Conservation (phyloP, 2,888 invertebrate genomes). For the Caenorhabditis japonica region DNA sequence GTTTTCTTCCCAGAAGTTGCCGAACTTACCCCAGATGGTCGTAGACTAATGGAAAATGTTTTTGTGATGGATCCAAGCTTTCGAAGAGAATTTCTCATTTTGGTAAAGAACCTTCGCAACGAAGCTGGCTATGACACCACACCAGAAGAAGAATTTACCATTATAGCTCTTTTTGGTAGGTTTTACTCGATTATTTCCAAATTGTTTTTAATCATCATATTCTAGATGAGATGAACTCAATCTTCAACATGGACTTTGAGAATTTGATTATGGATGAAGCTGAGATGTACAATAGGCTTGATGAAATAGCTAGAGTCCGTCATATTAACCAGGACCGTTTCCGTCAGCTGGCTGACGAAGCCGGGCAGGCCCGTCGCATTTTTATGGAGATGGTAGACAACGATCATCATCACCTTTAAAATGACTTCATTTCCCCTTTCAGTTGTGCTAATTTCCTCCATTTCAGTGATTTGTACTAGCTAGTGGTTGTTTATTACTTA, state of each 20-base stretch:
- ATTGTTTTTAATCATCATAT: constrained; percentile 7
- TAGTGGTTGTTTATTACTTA: constrained; percentile 28
- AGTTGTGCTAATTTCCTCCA: no score
- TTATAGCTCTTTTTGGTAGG: constrained; percentile 1
- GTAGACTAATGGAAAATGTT: constrained; percentile 2
- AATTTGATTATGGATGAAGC: not conserved
- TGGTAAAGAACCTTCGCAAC: not conserved
- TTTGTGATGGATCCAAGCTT: constrained; percentile 13
- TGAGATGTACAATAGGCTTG: no score
- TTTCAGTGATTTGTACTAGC: constrained; percentile 16
- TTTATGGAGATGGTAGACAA: not conserved
- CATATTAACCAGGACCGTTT: not conserved
- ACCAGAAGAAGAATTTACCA: not conserved
- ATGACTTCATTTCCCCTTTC: no score
- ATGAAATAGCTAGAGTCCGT: not conserved
- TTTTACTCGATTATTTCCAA: no score
- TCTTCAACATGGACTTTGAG: constrained; percentile 19
- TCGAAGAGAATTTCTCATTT: constrained; percentile 9
- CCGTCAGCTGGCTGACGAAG: no score
- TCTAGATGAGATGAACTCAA: constrained; percentile 26
- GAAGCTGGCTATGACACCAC: not conserved
- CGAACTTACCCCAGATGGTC: not conserved
- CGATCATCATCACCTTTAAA: not conserved
- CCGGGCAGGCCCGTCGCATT: not conserved
- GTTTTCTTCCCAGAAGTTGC: constrained; percentile 9